Conservation (phyloP, 2,888 invertebrate genomes). For the Acanthacorydalis orientalis region DNA sequence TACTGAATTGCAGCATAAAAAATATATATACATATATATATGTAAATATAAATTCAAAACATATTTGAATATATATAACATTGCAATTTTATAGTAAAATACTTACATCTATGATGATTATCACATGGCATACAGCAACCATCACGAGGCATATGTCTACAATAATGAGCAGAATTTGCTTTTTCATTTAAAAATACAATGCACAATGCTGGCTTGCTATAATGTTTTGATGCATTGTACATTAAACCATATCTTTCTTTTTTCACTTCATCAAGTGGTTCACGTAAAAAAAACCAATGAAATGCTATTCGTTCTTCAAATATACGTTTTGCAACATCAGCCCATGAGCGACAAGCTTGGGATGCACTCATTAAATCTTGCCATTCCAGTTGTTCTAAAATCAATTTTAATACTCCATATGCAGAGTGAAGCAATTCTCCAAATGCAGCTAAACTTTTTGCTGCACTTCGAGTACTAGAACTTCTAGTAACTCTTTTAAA, state of each 20-base stretch:
- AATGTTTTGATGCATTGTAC: background rate
- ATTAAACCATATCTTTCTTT: background rate
- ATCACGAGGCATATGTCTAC: background rate
- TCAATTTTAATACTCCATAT: constrained; percentile 3
- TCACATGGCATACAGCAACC: background rate
- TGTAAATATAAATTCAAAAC: too few relatives aligned
- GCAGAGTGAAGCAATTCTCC: constrained; percentile 1
- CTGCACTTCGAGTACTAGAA: background rate
- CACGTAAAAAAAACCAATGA: constrained; percentile 2
- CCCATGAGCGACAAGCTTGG: constrained; percentile 1
- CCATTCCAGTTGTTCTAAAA: constrained; percentile 3
- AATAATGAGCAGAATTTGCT: background rate
- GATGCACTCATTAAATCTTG: constrained; percentile 2
- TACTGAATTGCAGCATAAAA: background rate
- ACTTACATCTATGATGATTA: constrained; percentile 3
- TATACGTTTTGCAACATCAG: background rate
- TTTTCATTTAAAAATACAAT: constrained; percentile 3
- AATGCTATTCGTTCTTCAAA: background rate
- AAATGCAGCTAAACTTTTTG: background rate
- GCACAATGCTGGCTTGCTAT: constrained; percentile 2
- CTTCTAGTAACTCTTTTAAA: background rate
- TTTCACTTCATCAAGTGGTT: background rate
- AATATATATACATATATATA: background rate
- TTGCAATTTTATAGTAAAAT: too few relatives aligned
- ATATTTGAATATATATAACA: too few relatives aligned